Evolutionary conservation across 1,140 invertebrate species (phyloP), one percentile per base, ranked within the genome.

Genomic region (Elymnias hypermnestra): DNA sequence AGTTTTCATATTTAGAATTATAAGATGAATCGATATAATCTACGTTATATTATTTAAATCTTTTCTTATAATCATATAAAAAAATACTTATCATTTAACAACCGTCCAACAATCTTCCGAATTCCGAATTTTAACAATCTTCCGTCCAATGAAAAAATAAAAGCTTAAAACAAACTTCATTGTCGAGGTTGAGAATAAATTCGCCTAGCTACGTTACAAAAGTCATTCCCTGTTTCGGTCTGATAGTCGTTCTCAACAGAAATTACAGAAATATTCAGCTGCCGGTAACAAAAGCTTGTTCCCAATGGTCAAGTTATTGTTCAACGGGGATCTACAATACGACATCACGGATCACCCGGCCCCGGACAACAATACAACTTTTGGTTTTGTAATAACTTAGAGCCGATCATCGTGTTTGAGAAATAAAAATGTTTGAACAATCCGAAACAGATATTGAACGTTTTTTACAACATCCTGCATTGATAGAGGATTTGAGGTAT

Each of bases 281-380:
- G 75, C 67, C 46, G 37, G 18, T 40, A 59, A 81, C 67, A 72
- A 76, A 68, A 61, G 58, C 41, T 54, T 62, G 64, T 72, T 64
- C 63, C 57, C 66, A 59, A 73, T 76, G 78, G 78, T 77, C 79
- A 78, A 62, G 57, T 69, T 70, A 77, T 83, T 83, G 79, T 83
- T 76, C 69, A 64, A 72, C 61, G 41, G 53, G 42, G 42, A 44
- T 44, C 37, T 60, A 78, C 72, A 83, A 81, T 70, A 61, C 43
- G 43, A 78, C 69, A 76, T 68, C 72, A 70, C 57, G 64, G 65
- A 74, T 76, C 70, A 68, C 59, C 64, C 65, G 59, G 64, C 72
- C 62, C 57, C 39, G 37, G 42, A 57, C 58, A 71, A 83, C 71
- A 77, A 72, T 72, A 70, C 31, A n/a, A 48, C 57, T 38, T n/a